Conservation (phyloP, 2,888 invertebrate species). For the Pocota personata region DNA sequence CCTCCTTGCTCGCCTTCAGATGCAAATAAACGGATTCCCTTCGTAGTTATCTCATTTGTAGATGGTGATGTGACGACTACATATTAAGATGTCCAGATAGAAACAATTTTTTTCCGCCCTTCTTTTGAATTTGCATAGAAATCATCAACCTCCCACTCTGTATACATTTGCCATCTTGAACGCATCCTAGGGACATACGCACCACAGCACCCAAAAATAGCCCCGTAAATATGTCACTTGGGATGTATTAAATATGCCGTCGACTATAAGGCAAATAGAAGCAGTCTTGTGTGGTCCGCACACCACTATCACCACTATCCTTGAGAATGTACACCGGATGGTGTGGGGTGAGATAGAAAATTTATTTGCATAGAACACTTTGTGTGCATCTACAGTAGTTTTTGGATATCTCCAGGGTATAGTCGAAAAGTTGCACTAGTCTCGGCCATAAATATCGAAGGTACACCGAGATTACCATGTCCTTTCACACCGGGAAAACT, state of each 20-base stretch:
- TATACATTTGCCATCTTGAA: constrained; percentile 14
- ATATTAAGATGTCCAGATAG: constrained; percentile 70
- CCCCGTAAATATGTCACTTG: constrained; percentile 61
- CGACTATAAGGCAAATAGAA: constrained; percentile 56
- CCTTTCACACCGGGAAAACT: constrained; percentile 24
- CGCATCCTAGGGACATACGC: constrained; percentile 66
- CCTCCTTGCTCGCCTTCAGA: constrained; percentile 5
- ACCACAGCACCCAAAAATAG: constrained; percentile 30
- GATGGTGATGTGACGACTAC: constrained; percentile 72
- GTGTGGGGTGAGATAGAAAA: not conserved
- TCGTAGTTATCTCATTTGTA: constrained; percentile 65
- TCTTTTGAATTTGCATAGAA: constrained; percentile 44
- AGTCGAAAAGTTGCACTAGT: constrained; percentile 57
- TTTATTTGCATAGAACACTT: constrained; percentile 34
- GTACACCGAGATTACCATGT: constrained; percentile 45
- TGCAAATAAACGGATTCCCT: constrained; percentile 54
- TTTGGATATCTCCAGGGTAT: constrained; percentile 46
- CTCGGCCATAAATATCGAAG: constrained; percentile 61
- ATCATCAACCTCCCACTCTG: not conserved
- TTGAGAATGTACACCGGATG: not conserved
- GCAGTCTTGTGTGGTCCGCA: constrained; percentile 6
- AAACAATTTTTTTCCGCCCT: not conserved
- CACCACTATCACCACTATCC: not conserved
- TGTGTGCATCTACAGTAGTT: not conserved
- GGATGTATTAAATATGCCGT: constrained; percentile 58